Conservation (phyloP, 2,797 vertebrate species). For the Onychomys torridus region DNA sequence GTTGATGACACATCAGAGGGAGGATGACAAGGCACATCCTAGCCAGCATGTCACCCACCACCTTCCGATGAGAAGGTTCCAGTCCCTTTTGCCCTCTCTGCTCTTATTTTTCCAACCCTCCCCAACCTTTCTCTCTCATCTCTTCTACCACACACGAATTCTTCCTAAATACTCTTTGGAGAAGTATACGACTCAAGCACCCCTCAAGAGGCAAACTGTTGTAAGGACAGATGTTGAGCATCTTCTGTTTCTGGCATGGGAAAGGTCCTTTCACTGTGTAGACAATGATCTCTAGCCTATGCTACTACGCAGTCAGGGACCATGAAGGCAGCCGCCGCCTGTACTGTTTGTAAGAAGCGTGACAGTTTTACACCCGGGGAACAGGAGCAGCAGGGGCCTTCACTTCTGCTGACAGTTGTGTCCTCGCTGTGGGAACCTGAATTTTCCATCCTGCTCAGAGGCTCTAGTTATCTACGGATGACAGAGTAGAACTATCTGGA, state of each 20-base stretch:
- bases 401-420: not conserved
- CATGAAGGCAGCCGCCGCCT: not conserved
- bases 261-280: not conserved
- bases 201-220: not conserved
- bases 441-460: not conserved
- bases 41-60: accelerated
- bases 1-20: not conserved
- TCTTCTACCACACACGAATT: not conserved
- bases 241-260: accelerated
- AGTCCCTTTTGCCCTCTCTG: not conserved
- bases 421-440: not conserved
- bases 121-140: no score
- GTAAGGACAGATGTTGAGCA: not conserved
- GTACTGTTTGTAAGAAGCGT: not conserved
- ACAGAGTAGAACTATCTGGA: not conserved
- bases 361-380: not conserved
- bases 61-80: not conserved
- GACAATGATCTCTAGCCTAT: not conserved
- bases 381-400: not conserved
- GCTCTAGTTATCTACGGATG: not conserved
- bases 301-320: not conserved
- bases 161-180: not conserved
- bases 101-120: not conserved
- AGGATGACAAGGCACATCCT: accelerated
- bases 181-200: not conserved